A percentile compares a stretch with the other conserved stretches of the same genome.
Conservation (phyloP, 2,888 invertebrate genomes). For the Phaonia tiefii region DNA sequence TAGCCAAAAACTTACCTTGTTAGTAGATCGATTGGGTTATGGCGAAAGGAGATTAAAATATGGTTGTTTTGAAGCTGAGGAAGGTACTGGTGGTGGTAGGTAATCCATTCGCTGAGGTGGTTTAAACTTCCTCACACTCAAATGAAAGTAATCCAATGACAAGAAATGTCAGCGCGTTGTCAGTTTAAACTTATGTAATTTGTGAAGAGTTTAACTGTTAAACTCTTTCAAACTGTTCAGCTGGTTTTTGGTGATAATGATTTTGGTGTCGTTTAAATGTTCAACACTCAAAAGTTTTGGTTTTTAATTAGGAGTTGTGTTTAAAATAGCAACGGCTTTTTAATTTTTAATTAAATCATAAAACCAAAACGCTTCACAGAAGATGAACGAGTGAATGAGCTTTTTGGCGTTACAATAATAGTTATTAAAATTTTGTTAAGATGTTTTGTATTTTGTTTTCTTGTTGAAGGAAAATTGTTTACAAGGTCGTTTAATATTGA, state of each 20-base stretch:
- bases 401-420: background rate
- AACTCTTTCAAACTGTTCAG: background rate
- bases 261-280: background rate
- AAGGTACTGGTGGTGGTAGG: no score
- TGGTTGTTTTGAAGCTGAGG: background rate
- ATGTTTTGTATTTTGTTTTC: constrained; percentile 1
- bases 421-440: background rate
- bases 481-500: no score
- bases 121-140: background rate
- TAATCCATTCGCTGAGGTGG: background rate
- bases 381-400: background rate
- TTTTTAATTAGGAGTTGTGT: background rate
- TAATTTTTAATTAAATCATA: constrained; percentile 23
- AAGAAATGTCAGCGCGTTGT: background rate
- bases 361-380: background rate
- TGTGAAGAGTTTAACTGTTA: background rate
- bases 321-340: background rate
- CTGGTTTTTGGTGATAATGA: no score
- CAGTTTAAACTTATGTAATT: constrained; percentile 10
- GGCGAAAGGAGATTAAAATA: background rate
- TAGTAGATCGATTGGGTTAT: background rate
- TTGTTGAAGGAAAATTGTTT: background rate
- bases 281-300: background rate
- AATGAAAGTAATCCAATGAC: constrained; percentile 24
- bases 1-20: constrained; percentile 24